Evolutionary conservation across 1,140 invertebrate species (phyloP).

Genomic region (Drosophila tsacasi): DNA sequence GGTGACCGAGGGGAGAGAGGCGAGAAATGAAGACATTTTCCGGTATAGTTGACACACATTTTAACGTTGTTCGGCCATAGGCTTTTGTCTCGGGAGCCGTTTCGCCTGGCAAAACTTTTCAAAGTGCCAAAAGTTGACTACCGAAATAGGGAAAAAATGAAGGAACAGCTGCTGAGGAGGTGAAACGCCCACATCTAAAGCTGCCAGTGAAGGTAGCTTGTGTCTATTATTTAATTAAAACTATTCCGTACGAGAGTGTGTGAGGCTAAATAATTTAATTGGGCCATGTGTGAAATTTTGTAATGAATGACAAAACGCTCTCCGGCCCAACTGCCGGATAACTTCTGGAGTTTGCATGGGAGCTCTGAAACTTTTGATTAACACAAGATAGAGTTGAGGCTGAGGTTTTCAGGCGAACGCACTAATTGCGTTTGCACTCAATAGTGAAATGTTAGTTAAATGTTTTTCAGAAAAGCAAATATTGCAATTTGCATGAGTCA

Average conservation of each 20-base stretch:
- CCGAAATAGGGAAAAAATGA: conserved; percentile 10
- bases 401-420: conserved; percentile 36
- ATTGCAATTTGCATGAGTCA: not conserved
- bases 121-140: conserved; percentile 33
- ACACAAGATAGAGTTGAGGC: conserved; percentile 48
- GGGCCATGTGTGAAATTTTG: conserved; percentile 72
- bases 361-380: conserved; percentile 67
- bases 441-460: conserved; percentile 23
- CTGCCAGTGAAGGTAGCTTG: conserved; percentile 27
- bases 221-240: conserved; percentile 79
- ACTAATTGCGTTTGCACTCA: conserved; percentile 58
- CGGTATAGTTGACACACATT: conserved; percentile 66
- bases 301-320: conserved; percentile 63
- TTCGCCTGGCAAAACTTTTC: conserved; percentile 59
- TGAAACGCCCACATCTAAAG: conserved; percentile 47
- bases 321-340: conserved; percentile 24
- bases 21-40: not conserved
- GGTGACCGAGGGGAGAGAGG: not conserved
- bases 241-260: conserved; percentile 43
- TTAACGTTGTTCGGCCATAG: conserved; percentile 45
- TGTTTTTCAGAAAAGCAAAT: conserved; percentile 6
- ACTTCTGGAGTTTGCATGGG: conserved; percentile 30
- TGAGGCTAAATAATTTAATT: conserved; percentile 78
- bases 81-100: conserved; percentile 63
- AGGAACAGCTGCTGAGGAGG: conserved; percentile 7